Evolutionary conservation across 2,113 vertebrate genomes (phyloP), one percentile per base, ranked within the genome.

Genomic region (Condylura cristata): DNA sequence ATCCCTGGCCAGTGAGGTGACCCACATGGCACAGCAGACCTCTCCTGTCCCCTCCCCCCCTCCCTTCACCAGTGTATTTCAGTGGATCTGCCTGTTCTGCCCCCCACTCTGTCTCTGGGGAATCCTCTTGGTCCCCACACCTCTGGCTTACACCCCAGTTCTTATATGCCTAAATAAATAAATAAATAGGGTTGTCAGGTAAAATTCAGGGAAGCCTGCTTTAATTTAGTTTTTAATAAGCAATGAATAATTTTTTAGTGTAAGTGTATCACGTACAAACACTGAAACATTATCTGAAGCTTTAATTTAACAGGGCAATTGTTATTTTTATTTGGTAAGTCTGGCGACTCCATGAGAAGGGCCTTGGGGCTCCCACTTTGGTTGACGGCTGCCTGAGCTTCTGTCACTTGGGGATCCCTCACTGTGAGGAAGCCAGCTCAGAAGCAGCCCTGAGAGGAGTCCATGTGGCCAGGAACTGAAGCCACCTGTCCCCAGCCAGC

Each of bases 181-280:
- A 48, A 48, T 71, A 71, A 60, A 78, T 41, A 72, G 28, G 26
- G 41, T 60, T 92, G 46, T 46, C 70, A 76, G 75, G 32, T 65
- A 81, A 75, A 85, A 51, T 83, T 72, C 24, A 93, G 72, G 72
- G 20, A 75, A 85, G 6, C 46, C 66, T 18, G 11, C 44, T 24
- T 24, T 85, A 63, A 75, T 81, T 34, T 44, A 70, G 70, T 80
- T 80, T 89, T 11, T 34, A 80, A 91, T 61, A 85, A 87, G 58
- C 39, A 48, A 48, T 65, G 70, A 72, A 30, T 93, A 32, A 91
- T 78, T 83, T 46, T 76, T 90, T 72, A 51, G 34, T 37, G 7
- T 66, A 83, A 75, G 24, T 80, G 60, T 26, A 8, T 46, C 41
- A 46, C 11, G 22, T 87, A 8, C 14, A 66, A 66, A 85, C 89